These are phyloP conservation scores for Malacoraja senta DNA, from an alignment of 2,797 vertebrate species.

Conservation along the genomic window DNA sequence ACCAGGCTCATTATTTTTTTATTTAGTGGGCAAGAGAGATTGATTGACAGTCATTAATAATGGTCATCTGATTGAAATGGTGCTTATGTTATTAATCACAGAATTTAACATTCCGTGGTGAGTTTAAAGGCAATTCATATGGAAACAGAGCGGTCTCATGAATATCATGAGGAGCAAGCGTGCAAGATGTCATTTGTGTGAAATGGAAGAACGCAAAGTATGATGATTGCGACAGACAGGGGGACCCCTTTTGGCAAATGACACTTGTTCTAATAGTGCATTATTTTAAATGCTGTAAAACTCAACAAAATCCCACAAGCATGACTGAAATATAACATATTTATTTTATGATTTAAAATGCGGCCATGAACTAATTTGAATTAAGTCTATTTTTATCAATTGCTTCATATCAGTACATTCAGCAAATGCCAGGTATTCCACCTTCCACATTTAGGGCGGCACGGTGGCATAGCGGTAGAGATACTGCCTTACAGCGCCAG, in stretches of 20 bases:
- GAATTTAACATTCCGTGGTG: neutral
- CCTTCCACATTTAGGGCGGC: no score
- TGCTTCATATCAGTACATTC: neutral
- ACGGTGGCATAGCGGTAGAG: no score
- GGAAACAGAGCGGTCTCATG: neutral
- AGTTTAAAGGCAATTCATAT: neutral
- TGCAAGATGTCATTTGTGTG: neutral
- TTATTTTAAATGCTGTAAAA: neutral
- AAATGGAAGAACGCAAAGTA: no score
- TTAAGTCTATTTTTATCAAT: neutral
- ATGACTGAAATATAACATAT: neutral
- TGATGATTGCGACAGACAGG: no score
- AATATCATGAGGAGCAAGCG: neutral
- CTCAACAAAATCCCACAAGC: neutral
- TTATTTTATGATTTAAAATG: neutral
- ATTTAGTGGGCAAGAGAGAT: neutral
- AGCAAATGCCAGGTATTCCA: neutral
- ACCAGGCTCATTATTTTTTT: neutral
- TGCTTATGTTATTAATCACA: neutral
- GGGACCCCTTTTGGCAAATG: neutral
- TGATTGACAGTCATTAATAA: neutral
- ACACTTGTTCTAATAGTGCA: neutral
- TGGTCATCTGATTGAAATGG: neutral
- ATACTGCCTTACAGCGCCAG: no score
- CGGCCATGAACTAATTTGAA: neutral